Conservation (phyloP, 2,113 vertebrate genomes). For the Eulemur macaco region DNA sequence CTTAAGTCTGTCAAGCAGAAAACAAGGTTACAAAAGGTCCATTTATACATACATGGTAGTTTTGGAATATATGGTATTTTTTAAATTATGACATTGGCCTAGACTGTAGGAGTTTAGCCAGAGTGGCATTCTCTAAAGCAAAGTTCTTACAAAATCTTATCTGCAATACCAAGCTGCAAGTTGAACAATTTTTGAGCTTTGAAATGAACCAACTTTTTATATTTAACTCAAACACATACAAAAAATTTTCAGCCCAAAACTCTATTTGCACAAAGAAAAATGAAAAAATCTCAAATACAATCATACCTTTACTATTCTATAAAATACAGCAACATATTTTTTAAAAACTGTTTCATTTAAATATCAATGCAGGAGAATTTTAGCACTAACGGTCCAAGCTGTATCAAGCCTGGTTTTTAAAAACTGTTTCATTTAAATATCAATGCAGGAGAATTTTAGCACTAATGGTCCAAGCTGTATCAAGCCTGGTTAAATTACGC, state of each 20-base stretch:
- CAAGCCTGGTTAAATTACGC: background rate
- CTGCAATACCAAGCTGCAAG: constrained; percentile 46
- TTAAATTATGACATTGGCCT: constrained; percentile 60
- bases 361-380: background rate
- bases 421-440: background rate
- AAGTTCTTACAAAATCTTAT: constrained; percentile 58
- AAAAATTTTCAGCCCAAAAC: background rate
- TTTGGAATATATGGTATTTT: constrained; percentile 67
- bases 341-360: background rate
- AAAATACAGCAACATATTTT: background rate
- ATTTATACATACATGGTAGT: constrained; percentile 62
- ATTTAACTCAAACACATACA: constrained; percentile 22
- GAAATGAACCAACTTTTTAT: constrained; percentile 51
- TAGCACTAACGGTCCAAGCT: background rate
- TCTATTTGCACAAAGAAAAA: constrained; percentile 61
- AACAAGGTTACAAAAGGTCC: constrained; percentile 68
- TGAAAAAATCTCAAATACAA: constrained; percentile 37
- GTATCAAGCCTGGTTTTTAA: background rate
- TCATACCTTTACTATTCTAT: background rate
- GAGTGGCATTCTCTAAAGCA: constrained; percentile 63
- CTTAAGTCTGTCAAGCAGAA: constrained; percentile 58
- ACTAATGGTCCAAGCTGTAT: background rate
- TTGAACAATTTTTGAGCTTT: constrained; percentile 38
- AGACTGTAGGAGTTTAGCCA: constrained; percentile 57
- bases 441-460: background rate